Base-by-base conservation (phyloP, 2,888 invertebrate genomes). In the Poecilobothrus nobilitatus region DNA sequence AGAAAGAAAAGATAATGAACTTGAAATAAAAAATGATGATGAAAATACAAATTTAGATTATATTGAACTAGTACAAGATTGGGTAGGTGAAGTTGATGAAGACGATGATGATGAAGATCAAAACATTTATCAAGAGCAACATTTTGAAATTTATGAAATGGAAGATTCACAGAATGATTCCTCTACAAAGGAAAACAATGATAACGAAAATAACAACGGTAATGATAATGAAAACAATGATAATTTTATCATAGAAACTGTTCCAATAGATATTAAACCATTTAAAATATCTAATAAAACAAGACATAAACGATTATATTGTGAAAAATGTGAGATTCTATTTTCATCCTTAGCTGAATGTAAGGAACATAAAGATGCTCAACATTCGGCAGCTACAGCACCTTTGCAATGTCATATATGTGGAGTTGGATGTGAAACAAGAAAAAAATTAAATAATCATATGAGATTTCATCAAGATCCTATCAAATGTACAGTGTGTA, bases 401-500 rank as follows among this genome's bases (percentile, higher is more conserved):
- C 7, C 63, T 15, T 12, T 27, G 18, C 27, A 27, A 63, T 83
- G 82, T 71, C 80, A 83, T 74, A 81, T 83, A 67, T 86, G 85
- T 76, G 85, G 85, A 1, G 82, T 81, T 65, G 81, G 81, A 0
- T 86, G 84, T 73, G 84, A 84, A 73, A 82, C 83, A 68, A 83
- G 83, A 72, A 76, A 78, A 64, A 84, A 83, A 0, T 76, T 86
- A 67, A 80, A 83, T 70, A 78, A 83, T 67, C 85, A 86, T 72
- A 77, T 84, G 22, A 83, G 82, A 27, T 80, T 84, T 80, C 85
- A 86, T 72, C 82, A 83, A 71, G 84, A 81, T 77, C 83, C 83
- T 22, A 83, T 81, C 72, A 79, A 80, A 33, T 86, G 86, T 75
- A 75, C 76, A 18, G 78, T 80, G 70, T 86, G 86, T 74, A 78